These are phyloP conservation scores for Trinorchestia longiramus DNA, from an alignment of 1,140 invertebrate genomes.

Conservation along the genomic window DNA sequence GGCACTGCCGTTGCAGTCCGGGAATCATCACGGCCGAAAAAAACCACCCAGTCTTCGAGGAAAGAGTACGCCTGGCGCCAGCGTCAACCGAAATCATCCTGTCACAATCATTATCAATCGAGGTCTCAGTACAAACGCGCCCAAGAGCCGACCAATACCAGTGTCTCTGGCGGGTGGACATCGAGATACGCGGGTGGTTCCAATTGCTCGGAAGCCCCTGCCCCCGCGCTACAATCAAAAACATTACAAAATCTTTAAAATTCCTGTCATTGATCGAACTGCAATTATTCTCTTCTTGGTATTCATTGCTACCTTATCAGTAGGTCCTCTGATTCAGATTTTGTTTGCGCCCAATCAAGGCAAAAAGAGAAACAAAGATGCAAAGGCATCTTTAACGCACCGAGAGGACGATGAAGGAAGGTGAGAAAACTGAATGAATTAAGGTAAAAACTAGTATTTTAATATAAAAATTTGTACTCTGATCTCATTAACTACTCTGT, in stretches of 20 bases:
- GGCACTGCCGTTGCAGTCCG: not conserved
- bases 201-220: not conserved
- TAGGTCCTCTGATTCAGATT: not conserved
- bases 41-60: not conserved
- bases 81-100: not conserved
- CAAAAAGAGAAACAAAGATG: not conserved
- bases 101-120: not conserved
- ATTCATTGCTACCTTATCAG: not conserved
- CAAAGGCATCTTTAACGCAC: not conserved
- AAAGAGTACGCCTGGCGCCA: not conserved
- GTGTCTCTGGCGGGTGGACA: not conserved
- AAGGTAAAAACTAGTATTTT: not conserved
- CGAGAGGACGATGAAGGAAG: not conserved
- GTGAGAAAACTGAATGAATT: not conserved
- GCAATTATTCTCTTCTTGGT: conserved; percentile 1
- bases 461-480: not conserved
- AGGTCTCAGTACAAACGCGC: not conserved
- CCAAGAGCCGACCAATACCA: not conserved
- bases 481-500: no score
- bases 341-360: not conserved
- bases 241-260: not conserved
- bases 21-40: not conserved
- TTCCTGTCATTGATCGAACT: conserved; percentile 3
- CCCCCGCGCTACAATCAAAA: not conserved
- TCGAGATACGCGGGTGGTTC: not conserved